Evolutionary conservation across 2,113 vertebrate genomes (phyloP).

Genomic region (Clarias macrocephalus): DNA sequence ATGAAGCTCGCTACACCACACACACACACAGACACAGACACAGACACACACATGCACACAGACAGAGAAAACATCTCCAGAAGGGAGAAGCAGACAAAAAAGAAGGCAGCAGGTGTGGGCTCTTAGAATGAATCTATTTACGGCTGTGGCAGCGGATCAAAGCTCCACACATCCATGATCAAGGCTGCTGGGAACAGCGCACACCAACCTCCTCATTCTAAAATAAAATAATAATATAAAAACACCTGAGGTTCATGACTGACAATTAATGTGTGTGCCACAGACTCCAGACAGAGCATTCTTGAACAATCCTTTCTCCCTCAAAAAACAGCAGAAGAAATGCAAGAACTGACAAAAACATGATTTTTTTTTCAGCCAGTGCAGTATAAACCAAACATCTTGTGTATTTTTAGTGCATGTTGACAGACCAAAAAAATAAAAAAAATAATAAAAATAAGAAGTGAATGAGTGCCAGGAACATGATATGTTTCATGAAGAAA

Average conservation of each 20-base stretch:
- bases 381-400: background rate
- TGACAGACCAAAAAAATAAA: background rate
- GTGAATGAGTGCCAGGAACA: too few species aligned
- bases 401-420: background rate
- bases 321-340: background rate
- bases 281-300: background rate
- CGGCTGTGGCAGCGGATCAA: slow-evolving; percentile 43
- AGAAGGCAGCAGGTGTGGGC: slow-evolving; percentile 47
- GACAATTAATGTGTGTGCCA: background rate
- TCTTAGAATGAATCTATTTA: slow-evolving; percentile 42
- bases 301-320: background rate
- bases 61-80: slow-evolving; percentile 38
- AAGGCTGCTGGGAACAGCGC: slow-evolving; percentile 15
- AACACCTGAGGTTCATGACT: slow-evolving; percentile 29
- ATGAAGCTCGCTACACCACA: slow-evolving; percentile 27
- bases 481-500: background rate
- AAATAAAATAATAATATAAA: slow-evolving; percentile 17
- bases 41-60: slow-evolving; percentile 12
- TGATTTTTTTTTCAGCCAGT: background rate
- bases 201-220: background rate
- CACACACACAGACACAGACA: slow-evolving; percentile 6
- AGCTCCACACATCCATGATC: slow-evolving; percentile 32
- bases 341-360: slow-evolving; percentile 10
- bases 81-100: slow-evolving; percentile 22
- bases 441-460: background rate